A percentile compares a stretch with the other conserved stretches of the same genome.
These are phyloP conservation scores for Acrocephalus scirpaceus DNA, from an alignment of 2,797 vertebrate genomes.

Conservation along the genomic window DNA sequence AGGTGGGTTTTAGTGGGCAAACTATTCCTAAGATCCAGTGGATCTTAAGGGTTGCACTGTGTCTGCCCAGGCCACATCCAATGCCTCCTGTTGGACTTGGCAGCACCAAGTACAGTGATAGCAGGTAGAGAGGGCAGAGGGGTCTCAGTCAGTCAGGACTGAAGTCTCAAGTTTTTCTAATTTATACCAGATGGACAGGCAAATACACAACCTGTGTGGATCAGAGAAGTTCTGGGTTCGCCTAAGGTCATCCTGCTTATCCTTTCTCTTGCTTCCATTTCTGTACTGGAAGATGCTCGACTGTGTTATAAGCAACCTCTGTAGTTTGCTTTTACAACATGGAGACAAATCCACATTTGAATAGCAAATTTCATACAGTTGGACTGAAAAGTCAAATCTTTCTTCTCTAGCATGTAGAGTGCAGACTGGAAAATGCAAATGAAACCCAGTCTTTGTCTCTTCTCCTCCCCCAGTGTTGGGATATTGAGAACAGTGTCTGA, in stretches of 20 bases:
- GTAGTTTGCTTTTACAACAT: not conserved
- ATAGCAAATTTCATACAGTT: not conserved
- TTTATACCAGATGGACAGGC: not conserved
- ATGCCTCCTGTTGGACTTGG: not conserved
- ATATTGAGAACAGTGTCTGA: not conserved
- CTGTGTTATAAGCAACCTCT: not conserved
- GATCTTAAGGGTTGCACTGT: not conserved
- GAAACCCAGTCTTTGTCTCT: not conserved
- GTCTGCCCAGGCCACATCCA: not conserved
- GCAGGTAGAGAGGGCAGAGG: not conserved
- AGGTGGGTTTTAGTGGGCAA: not conserved
- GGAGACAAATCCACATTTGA: not conserved
- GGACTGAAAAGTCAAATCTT: not conserved
- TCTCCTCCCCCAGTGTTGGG: no score
- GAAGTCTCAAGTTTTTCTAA: not conserved
- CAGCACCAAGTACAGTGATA: fast-evolving
- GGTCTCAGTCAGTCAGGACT: not conserved
- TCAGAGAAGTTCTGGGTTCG: not conserved
- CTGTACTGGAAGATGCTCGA: not conserved
- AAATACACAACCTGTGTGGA: not conserved
- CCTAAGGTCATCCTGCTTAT: not conserved
- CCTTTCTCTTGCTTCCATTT: not conserved
- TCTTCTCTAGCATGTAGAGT: not conserved
- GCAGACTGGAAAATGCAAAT: not conserved
- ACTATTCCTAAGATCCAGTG: not conserved